Conservation (phyloP, 2,113 vertebrate species). For the Ochotona princeps region DNA sequence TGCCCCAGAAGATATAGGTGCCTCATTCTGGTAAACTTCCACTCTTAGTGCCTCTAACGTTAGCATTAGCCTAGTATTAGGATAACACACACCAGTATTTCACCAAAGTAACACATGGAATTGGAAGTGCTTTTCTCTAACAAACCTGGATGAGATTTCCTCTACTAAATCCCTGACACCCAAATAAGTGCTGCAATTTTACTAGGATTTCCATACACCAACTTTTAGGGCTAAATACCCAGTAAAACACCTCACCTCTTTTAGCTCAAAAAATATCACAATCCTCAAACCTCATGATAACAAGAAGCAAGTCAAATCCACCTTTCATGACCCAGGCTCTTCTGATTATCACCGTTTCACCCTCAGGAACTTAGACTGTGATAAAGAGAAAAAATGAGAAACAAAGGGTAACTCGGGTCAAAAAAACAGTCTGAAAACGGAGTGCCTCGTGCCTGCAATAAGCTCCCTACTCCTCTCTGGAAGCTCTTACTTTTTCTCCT, state of each 20-base stretch:
- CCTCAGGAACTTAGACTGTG: neutral
- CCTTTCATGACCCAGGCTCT: neutral
- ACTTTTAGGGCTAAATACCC: neutral
- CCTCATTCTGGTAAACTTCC: neutral
- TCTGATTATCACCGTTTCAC: slow-evolving; percentile 17
- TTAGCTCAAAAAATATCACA: slow-evolving; percentile 5
- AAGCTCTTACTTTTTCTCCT: slow-evolving; percentile 48
- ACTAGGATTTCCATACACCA: neutral
- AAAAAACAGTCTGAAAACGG: neutral
- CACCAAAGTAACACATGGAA: neutral
- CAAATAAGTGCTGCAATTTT: neutral
- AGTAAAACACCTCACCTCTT: neutral
- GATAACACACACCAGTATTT: neutral
- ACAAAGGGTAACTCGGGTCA: neutral
- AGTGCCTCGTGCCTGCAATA: slow-evolving; percentile 18
- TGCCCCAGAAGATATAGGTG: neutral
- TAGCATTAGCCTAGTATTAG: neutral
- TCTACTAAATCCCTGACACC: neutral
- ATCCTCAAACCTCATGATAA: neutral
- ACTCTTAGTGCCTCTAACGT: neutral
- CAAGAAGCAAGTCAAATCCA: neutral
- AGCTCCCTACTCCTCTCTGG: neutral
- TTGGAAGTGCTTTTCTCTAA: neutral
- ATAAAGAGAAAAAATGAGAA: slow-evolving; percentile 39
- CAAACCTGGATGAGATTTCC: neutral